These are phyloP conservation scores for Microtus pennsylvanicus DNA, from an alignment of 2,113 vertebrate species.

Conservation along the genomic window DNA sequence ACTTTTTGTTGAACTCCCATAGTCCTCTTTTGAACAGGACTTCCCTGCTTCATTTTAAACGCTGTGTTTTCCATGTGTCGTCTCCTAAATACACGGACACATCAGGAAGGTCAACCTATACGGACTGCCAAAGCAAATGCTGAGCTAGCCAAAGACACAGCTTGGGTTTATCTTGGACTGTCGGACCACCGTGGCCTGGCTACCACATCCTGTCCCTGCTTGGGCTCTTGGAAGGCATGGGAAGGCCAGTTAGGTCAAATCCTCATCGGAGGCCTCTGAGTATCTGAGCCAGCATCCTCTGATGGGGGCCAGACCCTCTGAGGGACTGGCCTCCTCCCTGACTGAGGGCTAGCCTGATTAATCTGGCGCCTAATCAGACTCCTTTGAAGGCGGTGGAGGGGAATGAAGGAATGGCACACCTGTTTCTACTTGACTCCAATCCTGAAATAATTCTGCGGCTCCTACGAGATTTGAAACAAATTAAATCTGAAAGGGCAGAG, in stretches of 20 bases:
- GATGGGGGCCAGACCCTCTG: background rate
- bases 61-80: conserved; percentile 40
- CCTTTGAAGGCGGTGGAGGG: conserved; percentile 35
- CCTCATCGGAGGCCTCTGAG: background rate
- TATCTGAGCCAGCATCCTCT: background rate
- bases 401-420: conserved; percentile 74
- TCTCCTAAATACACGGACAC: conserved; percentile 54
- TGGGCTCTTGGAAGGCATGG: background rate
- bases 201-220: background rate
- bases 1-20: conserved; percentile 62
- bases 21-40: conserved; percentile 59
- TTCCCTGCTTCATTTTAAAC: conserved; percentile 67
- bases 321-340: background rate
- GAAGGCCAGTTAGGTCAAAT: background rate
- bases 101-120: conserved; percentile 40
- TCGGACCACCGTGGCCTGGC: background rate
- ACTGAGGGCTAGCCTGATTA: conserved; percentile 47
- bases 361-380: conserved; percentile 58
- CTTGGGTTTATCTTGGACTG: conserved; percentile 70
- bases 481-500: conserved; percentile 81
- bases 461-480: conserved; percentile 82
- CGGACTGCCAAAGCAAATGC: conserved; percentile 72
- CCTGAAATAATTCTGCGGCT: conserved; percentile 80
- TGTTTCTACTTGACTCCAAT: conserved; percentile 83
- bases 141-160: conserved; percentile 65